A percentile compares a stretch with the other conserved stretches of the same genome.
phyloP scores from a whole-genome alignment of 2,888 invertebrate genomes.

The Gymnoscelis rufifasciata region DNA sequence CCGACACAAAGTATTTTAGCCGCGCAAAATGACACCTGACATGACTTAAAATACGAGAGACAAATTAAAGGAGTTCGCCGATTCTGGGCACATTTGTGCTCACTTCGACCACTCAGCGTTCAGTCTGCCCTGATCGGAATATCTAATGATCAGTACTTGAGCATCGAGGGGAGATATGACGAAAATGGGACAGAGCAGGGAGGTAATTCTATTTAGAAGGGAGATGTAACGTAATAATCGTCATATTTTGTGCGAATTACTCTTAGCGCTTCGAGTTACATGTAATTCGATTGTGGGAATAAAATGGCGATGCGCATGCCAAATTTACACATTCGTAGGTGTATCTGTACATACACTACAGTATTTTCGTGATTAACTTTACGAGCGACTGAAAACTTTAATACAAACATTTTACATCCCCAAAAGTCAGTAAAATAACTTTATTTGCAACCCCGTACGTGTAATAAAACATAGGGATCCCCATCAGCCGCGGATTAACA shows the following conservation, averaged over 20 bases:
- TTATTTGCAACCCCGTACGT: slow-evolving; percentile 14
- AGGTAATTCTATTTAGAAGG: slow-evolving; percentile 61
- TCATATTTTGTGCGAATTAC: slow-evolving; percentile 51
- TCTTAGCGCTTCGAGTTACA: slow-evolving; percentile 35
- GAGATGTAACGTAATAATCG: slow-evolving; percentile 56
- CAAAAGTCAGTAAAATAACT: slow-evolving; percentile 13
- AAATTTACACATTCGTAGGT: too few species aligned
- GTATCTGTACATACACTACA: too few species aligned
- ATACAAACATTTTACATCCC: slow-evolving; percentile 5
- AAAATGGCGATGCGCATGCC: neutral
- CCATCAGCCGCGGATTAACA: slow-evolving; percentile 18
- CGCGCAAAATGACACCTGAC: slow-evolving; percentile 17
- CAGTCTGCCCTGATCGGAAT: slow-evolving; percentile 51
- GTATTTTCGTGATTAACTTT: neutral
- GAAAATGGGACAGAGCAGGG: slow-evolving; percentile 51
- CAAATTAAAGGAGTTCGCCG: slow-evolving; percentile 18
- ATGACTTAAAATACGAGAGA: slow-evolving; percentile 17
- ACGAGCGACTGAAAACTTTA: slow-evolving; percentile 1
- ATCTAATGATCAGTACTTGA: slow-evolving; percentile 22
- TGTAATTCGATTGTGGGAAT: slow-evolving; percentile 18
- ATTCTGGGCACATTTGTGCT: slow-evolving; percentile 42
- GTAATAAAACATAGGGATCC: slow-evolving; percentile 17
- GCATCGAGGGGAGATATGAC: slow-evolving; percentile 43
- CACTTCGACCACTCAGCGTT: slow-evolving; percentile 43
- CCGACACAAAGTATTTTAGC: slow-evolving; percentile 18